Conservation (phyloP, 1,140 invertebrate genomes). For the Rhyacophila brunnea region DNA sequence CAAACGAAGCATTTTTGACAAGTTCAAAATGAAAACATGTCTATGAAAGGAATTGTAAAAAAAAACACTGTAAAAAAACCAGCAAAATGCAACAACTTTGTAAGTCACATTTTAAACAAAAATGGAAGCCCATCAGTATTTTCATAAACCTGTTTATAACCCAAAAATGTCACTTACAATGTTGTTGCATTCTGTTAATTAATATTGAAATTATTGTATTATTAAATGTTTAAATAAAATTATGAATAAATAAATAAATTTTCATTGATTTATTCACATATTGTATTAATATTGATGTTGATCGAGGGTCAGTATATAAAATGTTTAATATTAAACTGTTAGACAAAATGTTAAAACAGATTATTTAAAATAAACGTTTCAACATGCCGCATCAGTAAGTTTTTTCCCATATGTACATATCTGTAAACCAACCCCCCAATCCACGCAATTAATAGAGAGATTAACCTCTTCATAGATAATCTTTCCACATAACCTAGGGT, state of each 20-base stretch:
- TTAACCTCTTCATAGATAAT: no score
- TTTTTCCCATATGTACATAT: no score
- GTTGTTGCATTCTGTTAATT: not conserved
- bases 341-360: conserved; percentile 2
- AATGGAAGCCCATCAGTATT: no score
- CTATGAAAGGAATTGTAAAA: not conserved
- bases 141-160: no score
- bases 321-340: not conserved
- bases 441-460: no score
- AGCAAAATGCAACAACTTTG: no score
- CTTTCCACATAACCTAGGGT: no score
- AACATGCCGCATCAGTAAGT: not conserved
- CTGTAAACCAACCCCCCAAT: no score
- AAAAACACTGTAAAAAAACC: no score
- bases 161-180: no score
- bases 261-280: not conserved
- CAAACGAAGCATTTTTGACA: not conserved
- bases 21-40: not conserved
- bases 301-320: not conserved
- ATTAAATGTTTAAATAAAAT: not conserved
- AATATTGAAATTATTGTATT: conserved; percentile 2
- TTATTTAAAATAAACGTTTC: not conserved
- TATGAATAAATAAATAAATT: conserved; percentile 5
- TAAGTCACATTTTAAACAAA: no score
- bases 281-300: not conserved